Evolutionary conservation across 2,888 invertebrate species (phyloP).

Genomic region (Brenthis hecate): DNA sequence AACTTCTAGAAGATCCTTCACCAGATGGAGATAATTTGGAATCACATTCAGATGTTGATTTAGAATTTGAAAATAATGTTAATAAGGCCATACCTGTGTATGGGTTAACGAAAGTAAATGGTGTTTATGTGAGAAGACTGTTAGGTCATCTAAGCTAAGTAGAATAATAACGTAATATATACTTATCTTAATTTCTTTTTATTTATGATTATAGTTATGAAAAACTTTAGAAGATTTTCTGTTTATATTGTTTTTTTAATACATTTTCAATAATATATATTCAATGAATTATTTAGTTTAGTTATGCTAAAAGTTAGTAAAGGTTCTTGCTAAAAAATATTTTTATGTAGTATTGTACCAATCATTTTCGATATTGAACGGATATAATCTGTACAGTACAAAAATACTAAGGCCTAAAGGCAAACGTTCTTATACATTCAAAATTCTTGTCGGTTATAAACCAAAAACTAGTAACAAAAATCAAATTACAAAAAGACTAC

Average conservation of each 20-base stretch:
- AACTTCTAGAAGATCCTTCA: constrained; percentile 49
- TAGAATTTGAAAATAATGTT: constrained; percentile 23
- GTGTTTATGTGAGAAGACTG: constrained; percentile 53
- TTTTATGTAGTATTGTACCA: too few relatives aligned
- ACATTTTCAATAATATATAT: too few relatives aligned
- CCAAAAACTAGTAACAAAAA: neutral
- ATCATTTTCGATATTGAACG: too few relatives aligned
- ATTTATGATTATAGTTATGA: too few relatives aligned
- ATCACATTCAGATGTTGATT: constrained; percentile 41
- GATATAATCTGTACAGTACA: too few relatives aligned
- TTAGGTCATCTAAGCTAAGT: constrained; percentile 34
- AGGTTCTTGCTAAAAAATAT: too few relatives aligned
- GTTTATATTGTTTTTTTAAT: neutral
- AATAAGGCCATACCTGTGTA: constrained; percentile 44
- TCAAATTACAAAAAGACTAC: neutral
- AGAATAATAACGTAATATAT: neutral
- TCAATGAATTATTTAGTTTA: too few relatives aligned
- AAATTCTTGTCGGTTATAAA: too few relatives aligned
- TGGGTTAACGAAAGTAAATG: constrained; percentile 55
- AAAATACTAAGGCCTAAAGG: too few relatives aligned
- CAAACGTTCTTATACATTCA: too few relatives aligned
- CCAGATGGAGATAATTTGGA: constrained; percentile 60
- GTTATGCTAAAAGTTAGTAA: too few relatives aligned
- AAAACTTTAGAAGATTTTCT: neutral
- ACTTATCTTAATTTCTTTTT: neutral